Conservation (phyloP, 2,888 invertebrate species). For the Heliconius ismenius region DNA sequence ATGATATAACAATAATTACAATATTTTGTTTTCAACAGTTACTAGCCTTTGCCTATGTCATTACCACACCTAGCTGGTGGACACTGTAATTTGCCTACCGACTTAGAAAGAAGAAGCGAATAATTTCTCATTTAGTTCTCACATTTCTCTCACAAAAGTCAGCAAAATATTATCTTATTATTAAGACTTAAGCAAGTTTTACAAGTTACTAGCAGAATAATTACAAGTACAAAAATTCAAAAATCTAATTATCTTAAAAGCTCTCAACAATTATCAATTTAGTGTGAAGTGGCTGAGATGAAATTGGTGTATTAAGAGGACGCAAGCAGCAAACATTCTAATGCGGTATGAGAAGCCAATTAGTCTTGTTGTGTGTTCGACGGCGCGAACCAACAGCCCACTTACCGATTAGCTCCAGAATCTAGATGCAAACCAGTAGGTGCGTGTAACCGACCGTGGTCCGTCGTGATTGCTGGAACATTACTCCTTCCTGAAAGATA, state of each 20-base stretch:
- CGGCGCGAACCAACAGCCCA: conserved; percentile 52
- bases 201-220: background rate
- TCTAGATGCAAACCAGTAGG: conserved; percentile 35
- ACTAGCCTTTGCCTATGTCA: too few relatives aligned
- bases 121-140: background rate
- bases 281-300: conserved; percentile 17
- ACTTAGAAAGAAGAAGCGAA: background rate
- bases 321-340: conserved; percentile 29
- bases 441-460: conserved; percentile 12
- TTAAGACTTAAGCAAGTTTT: background rate
- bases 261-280: conserved; percentile 14
- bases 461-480: conserved; percentile 20
- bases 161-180: background rate
- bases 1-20: too few relatives aligned
- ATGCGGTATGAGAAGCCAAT: conserved; percentile 50
- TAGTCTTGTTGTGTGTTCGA: conserved; percentile 52
- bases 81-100: too few relatives aligned
- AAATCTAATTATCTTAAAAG: background rate
- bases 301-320: conserved; percentile 37
- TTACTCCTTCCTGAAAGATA: background rate
- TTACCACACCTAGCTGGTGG: too few relatives aligned
- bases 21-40: too few relatives aligned
- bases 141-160: background rate
- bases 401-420: conserved; percentile 59
- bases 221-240: background rate